A percentile compares a stretch with the other conserved stretches of the same genome.
Conservation (phyloP, 2,797 vertebrate genomes). For the Eulemur albifrons region DNA sequence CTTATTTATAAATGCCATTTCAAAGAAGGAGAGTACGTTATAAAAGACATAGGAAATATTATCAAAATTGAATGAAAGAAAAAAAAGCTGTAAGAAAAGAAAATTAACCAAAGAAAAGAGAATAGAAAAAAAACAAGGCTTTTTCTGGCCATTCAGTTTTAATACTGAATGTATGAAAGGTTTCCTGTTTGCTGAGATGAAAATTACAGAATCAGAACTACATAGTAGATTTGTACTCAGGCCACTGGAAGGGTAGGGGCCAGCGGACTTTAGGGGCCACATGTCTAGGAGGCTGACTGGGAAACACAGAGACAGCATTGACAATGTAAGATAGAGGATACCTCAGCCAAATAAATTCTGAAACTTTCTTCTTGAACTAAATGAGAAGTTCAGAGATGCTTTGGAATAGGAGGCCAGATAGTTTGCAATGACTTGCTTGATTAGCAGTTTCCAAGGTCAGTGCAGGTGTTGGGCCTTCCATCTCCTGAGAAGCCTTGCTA, state of each 20-base stretch:
- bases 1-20: conserved; percentile 30
- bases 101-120: background rate
- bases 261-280: background rate
- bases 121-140: background rate
- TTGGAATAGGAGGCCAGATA: background rate
- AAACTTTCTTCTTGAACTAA: background rate
- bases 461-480: background rate
- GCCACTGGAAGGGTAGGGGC: background rate
- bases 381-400: background rate
- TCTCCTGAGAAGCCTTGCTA: background rate
- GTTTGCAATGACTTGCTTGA: background rate
- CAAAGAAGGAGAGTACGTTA: background rate
- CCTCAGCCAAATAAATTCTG: background rate
- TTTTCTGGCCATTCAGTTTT: background rate
- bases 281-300: background rate
- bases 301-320: background rate
- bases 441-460: background rate
- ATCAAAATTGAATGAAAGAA: conserved; percentile 23
- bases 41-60: conserved; percentile 43
- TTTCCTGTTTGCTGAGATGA: background rate
- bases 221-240: background rate
- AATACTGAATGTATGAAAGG: background rate
- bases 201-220: background rate
- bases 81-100: background rate
- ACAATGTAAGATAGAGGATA: background rate